Base-by-base conservation (phyloP, 2,888 invertebrate genomes). In the Hemithea aestivaria region DNA sequence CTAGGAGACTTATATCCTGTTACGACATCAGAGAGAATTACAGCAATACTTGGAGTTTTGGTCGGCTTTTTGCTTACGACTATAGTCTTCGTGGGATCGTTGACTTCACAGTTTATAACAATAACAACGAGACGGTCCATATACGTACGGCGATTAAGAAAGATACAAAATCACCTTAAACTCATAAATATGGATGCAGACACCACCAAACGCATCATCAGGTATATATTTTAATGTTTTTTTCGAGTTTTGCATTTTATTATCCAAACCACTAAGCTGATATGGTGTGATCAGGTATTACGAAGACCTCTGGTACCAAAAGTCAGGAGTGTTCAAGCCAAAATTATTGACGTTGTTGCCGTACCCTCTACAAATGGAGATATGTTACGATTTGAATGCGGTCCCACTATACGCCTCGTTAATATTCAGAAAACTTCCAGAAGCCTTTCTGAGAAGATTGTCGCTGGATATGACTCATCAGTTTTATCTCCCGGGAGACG, bases 261-360 rank as follows among this genome's bases (percentile, higher is more conserved):
- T 36, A 21, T 10, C 8, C 9, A 29, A 27, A 29, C 34, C 27
- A 37, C 24, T 30, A 38, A 9, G 32, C 23, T 2, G 21, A 33
- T 40, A 33, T 43, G 31, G 20, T 32, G 42, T 41, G 22, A 10
- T 4, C 29, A 85, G 85, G 40, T 89, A 89, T 60, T 89, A 88
- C 45, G 74, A 87, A 61, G 82, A 85, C 51, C 68, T 89, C 6
- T 89, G 88, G 88, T 78, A 81, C 42, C 83, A 88, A 59, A 87
- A 88, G 53, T 82, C 84, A 0, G 88, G 88, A 10, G 84, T 88
- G 8, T 78, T 81, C 33, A 73, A 83, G 35, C 80, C 87, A 1
- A 77, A 79, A 44, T 53, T 87, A 10, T 64, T 89, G 25, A 56
- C 62, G 12, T 45, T 83, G 1, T 58, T 89, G 8, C 89, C 89